Base-by-base conservation (phyloP, 2,797 vertebrate species). In the Lindbergichthys nudifrons region DNA sequence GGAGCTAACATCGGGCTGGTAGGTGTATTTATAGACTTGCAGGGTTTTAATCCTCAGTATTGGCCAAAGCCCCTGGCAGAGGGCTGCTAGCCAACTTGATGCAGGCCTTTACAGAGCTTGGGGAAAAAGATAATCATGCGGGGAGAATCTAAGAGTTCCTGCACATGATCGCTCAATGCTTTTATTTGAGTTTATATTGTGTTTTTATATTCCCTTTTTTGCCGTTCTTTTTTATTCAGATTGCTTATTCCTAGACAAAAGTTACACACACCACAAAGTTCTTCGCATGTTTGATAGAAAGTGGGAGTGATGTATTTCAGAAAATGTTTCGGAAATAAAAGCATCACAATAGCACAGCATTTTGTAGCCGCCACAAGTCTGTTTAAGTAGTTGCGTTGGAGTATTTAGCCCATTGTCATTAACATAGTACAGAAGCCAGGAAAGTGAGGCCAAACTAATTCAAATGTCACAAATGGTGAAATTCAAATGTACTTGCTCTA, bases 11-110 rank as follows among this genome's bases (percentile, higher is more conserved):
- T 87, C 89, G 76, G 87, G 88, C 81, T 86, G 77, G 69, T 84
- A 90, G 82, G 90, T 93, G 88, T 94, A 95, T 95, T 95, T 95
- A 94, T 94, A 95, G 93, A 90, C 87, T 81, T 74, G 85, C 86
- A 83, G 81, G 79, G 81, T 88, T 93, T 93, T 94, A 95, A 94
- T 92, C 93, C 93, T 87, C 80, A 65, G 87, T 89, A 87, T 91
- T 91, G 92, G 91, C 92, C 90, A 89, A 91, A 90, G 88, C 89
- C 85, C 83, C 75, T 84, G 77, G 87, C 81, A 69, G 57, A 87
- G 92, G 88, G 90, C 92, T 81, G 82, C 60, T 58, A 79, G 90
- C 88, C 90, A 93, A 91, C 80, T 79, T 87, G 80, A 90, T 90
- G 80, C 77, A 79, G 77, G 84, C 81, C 87, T 36, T 77, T 80